phyloP scores from a whole-genome alignment of 2,888 invertebrate genomes.

The Camponotus fellah region DNA sequence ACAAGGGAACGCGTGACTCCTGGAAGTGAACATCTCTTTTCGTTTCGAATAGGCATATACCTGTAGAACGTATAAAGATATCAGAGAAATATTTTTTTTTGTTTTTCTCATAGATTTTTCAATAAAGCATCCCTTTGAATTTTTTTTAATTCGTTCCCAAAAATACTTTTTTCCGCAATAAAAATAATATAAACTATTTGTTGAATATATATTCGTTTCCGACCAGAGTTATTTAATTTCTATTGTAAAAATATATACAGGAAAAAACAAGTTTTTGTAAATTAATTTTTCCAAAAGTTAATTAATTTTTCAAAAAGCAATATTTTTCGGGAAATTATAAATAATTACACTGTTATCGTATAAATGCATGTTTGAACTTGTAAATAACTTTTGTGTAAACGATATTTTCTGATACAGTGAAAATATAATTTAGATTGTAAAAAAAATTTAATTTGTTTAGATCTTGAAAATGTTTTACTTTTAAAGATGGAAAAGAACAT shows the following conservation, averaged over 20 bases:
- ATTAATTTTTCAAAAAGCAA: neutral
- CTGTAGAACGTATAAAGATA: neutral
- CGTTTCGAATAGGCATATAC: slow-evolving; percentile 24
- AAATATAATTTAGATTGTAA: neutral
- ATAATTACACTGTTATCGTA: neutral
- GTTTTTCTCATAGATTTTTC: slow-evolving; percentile 34
- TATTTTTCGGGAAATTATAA: neutral
- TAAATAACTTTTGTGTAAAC: neutral
- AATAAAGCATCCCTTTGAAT: slow-evolving; percentile 5
- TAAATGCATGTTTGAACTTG: neutral
- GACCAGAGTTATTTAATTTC: neutral
- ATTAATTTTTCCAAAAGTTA: neutral
- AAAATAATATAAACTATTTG: neutral
- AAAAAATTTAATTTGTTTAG: neutral
- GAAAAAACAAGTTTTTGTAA: neutral
- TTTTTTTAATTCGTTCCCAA: neutral
- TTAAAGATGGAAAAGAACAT: neutral
- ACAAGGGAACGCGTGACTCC: slow-evolving; percentile 1
- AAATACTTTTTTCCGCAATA: neutral
- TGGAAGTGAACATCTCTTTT: slow-evolving; percentile 32
- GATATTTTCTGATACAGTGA: neutral
- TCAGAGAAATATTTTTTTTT: slow-evolving; percentile 21
- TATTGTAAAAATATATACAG: neutral
- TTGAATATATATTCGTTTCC: neutral
- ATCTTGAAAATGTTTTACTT: neutral